phyloP scores from a whole-genome alignment of 2,797 vertebrate species.

The Novumbra hubbsi region DNA sequence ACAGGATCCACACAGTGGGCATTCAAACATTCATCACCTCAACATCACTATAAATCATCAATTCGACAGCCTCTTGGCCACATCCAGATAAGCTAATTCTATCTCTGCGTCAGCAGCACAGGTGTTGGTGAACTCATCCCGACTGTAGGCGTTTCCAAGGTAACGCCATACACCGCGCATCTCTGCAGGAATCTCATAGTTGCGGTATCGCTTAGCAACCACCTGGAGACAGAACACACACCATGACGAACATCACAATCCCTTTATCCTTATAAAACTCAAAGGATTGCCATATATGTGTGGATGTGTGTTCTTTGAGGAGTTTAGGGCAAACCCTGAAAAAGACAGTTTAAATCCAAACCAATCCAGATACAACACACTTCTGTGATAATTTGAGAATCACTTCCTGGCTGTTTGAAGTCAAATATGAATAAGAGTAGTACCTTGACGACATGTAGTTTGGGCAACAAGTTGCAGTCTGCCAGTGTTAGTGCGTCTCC shows the following conservation, averaged over 20 bases:
- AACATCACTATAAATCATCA: constrained; percentile 45
- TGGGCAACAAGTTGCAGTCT: constrained; percentile 97
- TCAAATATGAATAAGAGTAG: constrained; percentile 19
- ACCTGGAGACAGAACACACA: constrained; percentile 72
- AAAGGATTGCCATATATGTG: not conserved
- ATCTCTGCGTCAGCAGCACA: constrained; percentile 90
- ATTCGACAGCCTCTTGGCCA: constrained; percentile 89
- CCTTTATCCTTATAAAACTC: not conserved
- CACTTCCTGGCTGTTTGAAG: not conserved
- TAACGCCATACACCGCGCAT: constrained; percentile 90
- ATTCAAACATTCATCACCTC: not conserved
- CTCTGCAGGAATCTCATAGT: constrained; percentile 88
- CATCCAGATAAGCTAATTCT: constrained; percentile 89
- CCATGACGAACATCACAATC: not conserved
- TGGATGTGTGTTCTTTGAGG: not conserved
- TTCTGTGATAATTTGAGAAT: not conserved
- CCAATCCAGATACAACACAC: not conserved
- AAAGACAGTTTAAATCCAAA: not conserved
- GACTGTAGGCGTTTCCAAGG: constrained; percentile 84
- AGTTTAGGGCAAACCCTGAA: not conserved
- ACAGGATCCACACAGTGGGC: not conserved
- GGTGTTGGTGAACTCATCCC: constrained; percentile 94
- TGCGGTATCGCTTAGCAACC: constrained; percentile 91
- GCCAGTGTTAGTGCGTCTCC: constrained; percentile 91
- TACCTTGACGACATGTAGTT: constrained; percentile 98